Evolutionary conservation across 2,797 vertebrate genomes (phyloP).

Genomic region (Decapterus maruadsi): DNA sequence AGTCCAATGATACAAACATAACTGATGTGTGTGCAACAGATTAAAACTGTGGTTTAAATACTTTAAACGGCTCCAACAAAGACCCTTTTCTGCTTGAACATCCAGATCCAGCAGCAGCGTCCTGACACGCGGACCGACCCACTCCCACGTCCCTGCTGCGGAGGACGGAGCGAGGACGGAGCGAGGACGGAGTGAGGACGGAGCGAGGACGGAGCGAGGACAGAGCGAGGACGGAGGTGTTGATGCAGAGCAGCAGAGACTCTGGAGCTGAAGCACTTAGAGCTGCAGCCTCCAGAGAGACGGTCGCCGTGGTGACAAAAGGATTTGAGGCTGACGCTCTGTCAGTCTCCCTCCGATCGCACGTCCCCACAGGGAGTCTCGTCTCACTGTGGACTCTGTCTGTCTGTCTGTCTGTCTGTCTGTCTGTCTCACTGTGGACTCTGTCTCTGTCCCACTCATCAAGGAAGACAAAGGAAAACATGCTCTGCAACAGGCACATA

Average conservation of each 20-base stretch:
- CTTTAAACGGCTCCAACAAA: too few species aligned
- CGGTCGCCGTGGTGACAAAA: conserved; percentile 71
- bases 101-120: conserved; percentile 42
- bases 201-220: too few species aligned
- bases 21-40: too few species aligned
- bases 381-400: conserved; percentile 34
- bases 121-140: conserved; percentile 27
- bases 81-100: conserved; percentile 55
- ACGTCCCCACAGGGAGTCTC: conserved; percentile 50
- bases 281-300: conserved; percentile 51
- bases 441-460: conserved; percentile 28
- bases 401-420: too few species aligned
- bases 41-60: too few species aligned
- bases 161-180: too few species aligned
- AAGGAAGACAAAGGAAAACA: conserved; percentile 1
- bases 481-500: background rate
- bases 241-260: conserved; percentile 34
- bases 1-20: too few species aligned
- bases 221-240: background rate
- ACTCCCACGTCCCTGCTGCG: conserved; percentile 9
- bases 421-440: too few species aligned
- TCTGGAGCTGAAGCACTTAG: conserved; percentile 54
- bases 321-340: conserved; percentile 69
- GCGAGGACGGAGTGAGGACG: too few species aligned
- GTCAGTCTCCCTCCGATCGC: conserved; percentile 52